Base-by-base conservation (phyloP, 2,113 vertebrate species). In the Lichenostomus cassidix region DNA sequence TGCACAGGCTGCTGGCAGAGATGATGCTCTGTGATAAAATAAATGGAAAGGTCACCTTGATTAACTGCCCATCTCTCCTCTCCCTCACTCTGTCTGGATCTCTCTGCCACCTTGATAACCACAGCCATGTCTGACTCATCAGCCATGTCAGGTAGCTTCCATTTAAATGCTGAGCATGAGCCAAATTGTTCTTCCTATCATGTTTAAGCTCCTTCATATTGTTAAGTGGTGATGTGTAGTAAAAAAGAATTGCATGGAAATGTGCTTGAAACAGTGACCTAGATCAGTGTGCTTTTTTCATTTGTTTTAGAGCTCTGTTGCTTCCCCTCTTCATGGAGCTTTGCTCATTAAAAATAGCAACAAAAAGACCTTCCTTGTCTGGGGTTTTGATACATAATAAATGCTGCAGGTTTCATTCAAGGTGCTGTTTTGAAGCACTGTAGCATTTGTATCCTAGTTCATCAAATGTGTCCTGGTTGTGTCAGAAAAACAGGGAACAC, bases 61-160 rank as follows among this genome's bases (percentile, higher is more conserved):
- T 78, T 77, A 50, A 55, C 37, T 81, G 55, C 21, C 21, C 65
- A 17, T 16, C 27, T 67, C 69, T 63, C 67, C 73, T 71, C 37
- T 60, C 35, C 52, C 37, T 41, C 35, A 3, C 24, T 62, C 22
- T 24, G 0, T 21, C 50, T 73, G 4, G 4, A 50, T 77, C 39
- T 63, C 56, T 60, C 70, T 82, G 65, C 77, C 59, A 19, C 37
- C 79, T 56, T 31, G 67, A 42, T 60, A 65, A 47, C 47, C 76
- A 56, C 65, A 79, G 82, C 15, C 47, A 22, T 0, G 0, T 60
- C 29, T 28, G 62, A n/a, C 46, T 81, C 3, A 0, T 42, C 28
- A 46, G 39, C 53, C 18, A 3, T 8, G 12, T 20, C 50, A 25
- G 44, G 25, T 55, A 44, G 53, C 47, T 82, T n/a, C 65, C 17